Conservation (phyloP, 2,888 invertebrate genomes). For the Hypena proboscidalis region DNA sequence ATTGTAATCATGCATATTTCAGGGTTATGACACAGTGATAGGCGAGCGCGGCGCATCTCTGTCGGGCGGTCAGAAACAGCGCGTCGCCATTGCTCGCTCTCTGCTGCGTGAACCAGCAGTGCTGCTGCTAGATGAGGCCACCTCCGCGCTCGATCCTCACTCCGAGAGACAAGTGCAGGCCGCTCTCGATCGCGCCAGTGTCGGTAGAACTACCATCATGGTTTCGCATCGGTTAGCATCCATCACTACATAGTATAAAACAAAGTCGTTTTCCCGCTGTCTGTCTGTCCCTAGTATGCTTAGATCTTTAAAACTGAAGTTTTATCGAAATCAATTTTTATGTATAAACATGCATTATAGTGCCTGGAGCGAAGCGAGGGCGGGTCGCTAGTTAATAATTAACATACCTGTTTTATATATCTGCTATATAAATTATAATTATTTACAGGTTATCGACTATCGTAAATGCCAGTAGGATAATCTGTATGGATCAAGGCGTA, state of each 20-base stretch:
- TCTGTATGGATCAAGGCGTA: constrained; percentile 89
- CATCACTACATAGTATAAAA: no score
- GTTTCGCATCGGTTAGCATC: constrained; percentile 87
- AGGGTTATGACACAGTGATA: constrained; percentile 91
- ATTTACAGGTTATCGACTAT: constrained; percentile 87
- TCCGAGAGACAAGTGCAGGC: constrained; percentile 93
- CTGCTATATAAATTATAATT: background rate
- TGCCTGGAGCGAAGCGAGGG: no score
- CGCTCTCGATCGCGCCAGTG: constrained; percentile 89
- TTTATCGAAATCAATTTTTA: no score
- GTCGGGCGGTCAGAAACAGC: constrained; percentile 93
- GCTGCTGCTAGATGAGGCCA: constrained; percentile 92
- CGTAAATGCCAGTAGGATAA: constrained; percentile 88
- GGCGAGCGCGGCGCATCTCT: constrained; percentile 93
- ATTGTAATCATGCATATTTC: background rate
- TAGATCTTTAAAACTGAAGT: no score
- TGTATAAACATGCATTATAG: no score
- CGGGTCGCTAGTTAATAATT: no score
- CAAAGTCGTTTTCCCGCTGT: no score
- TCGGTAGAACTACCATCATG: constrained; percentile 90
- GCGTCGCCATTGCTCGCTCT: constrained; percentile 93
- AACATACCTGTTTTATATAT: background rate
- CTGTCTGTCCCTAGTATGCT: no score
- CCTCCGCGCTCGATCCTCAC: constrained; percentile 92
- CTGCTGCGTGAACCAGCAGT: constrained; percentile 91